A percentile compares a stretch with the other conserved stretches of the same genome.
These are phyloP conservation scores for Ardeotis arabs DNA, from an alignment of 2,113 vertebrate genomes.

Conservation along the genomic window DNA sequence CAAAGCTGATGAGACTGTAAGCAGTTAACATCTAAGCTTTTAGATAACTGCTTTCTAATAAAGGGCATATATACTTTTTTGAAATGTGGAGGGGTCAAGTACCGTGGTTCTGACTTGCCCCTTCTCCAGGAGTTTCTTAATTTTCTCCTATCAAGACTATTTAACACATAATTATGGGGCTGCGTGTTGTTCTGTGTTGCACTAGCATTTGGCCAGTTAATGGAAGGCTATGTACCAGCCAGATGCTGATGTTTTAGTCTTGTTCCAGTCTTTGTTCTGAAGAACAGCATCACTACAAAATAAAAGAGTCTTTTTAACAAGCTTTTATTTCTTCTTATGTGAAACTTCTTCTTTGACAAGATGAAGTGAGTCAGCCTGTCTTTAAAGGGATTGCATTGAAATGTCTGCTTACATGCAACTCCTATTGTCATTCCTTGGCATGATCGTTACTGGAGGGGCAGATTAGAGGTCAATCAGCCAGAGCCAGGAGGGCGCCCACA, in stretches of 20 bases:
- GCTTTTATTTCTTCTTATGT: background rate
- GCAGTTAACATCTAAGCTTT: background rate
- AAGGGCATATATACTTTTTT: background rate
- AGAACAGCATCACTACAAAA: background rate
- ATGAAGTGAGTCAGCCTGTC: conserved; percentile 23
- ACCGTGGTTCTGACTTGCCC: background rate
- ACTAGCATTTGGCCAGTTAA: background rate
- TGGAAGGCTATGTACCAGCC: background rate
- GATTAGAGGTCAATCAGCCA: conserved; percentile 51
- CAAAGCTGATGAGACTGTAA: background rate
- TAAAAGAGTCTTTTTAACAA: background rate
- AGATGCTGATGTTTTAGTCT: background rate
- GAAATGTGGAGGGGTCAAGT: background rate
- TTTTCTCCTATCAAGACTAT: background rate
- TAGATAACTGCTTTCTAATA: background rate
- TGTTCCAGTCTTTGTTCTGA: background rate
- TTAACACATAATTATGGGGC: background rate
- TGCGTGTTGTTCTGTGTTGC: background rate
- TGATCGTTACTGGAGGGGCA: conserved; percentile 46
- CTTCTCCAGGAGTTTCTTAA: background rate
- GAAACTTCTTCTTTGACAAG: conserved; percentile 30
- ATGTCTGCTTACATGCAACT: conserved; percentile 25
- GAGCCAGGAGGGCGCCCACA: background rate
- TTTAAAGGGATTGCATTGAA: conserved; percentile 46
- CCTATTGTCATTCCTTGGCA: conserved; percentile 58